Conservation (phyloP, 2,797 vertebrate genomes). For the Eupleurogrammus muticus region DNA sequence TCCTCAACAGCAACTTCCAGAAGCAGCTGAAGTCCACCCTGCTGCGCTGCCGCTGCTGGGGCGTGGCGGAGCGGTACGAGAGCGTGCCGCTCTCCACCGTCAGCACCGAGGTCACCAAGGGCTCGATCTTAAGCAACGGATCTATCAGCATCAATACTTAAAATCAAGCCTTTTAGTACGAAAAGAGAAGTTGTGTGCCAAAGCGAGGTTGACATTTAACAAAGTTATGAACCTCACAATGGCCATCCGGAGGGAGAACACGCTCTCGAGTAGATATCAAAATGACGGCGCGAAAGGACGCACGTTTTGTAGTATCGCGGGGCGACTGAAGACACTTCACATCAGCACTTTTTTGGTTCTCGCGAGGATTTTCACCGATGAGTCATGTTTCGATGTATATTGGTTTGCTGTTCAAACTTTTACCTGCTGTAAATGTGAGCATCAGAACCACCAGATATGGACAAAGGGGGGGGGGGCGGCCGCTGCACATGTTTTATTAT, state of each 20-base stretch:
- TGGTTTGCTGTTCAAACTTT: conserved; percentile 21
- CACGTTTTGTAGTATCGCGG: conserved; percentile 29
- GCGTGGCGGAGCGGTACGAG: conserved; percentile 82
- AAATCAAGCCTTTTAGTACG: conserved; percentile 25
- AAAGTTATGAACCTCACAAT: conserved; percentile 49
- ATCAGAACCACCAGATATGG: not conserved
- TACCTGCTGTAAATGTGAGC: conserved; percentile 27
- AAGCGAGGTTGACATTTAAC: conserved; percentile 50
- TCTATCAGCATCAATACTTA: conserved; percentile 76
- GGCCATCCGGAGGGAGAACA: conserved; percentile 44
- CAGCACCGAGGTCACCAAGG: conserved; percentile 89
- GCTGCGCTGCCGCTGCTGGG: conserved; percentile 85
- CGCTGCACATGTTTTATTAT: conserved; percentile 44
- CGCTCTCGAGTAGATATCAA: conserved; percentile 53
- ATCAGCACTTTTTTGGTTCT: conserved; percentile 39
- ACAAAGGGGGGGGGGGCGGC: conserved; percentile 6
- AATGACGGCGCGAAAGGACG: conserved; percentile 65
- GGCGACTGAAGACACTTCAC: conserved; percentile 48
- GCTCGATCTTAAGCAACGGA: conserved; percentile 84
- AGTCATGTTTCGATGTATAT: conserved; percentile 24
- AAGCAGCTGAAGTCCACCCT: conserved; percentile 86
- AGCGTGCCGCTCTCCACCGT: conserved; percentile 88
- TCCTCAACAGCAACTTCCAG: conserved; percentile 91
- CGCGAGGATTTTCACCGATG: not conserved
- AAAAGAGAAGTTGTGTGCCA: conserved; percentile 22